phyloP scores from a whole-genome alignment of 2,888 invertebrate species.

The Drosophila cyrtoloma region DNA sequence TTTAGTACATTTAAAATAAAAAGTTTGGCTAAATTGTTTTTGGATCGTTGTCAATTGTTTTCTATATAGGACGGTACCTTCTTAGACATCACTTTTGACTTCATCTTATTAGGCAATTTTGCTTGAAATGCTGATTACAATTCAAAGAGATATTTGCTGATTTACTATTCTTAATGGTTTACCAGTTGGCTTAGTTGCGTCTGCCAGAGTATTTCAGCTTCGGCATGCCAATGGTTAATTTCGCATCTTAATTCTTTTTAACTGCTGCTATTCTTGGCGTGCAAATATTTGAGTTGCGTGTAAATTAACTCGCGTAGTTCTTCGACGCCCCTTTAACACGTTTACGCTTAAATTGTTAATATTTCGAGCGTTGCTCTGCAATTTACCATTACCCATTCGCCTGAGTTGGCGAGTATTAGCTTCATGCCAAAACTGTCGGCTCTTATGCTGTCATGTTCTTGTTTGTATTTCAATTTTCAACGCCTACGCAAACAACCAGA shows the following conservation, averaged over 20 bases:
- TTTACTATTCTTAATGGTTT: not conserved
- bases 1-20: not conserved
- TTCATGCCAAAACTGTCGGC: conserved; percentile 30
- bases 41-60: not conserved
- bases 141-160: not conserved
- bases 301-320: conserved; percentile 75
- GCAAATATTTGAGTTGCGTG: conserved; percentile 78
- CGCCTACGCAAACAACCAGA: conserved; percentile 69
- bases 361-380: conserved; percentile 55
- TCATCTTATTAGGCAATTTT: not conserved
- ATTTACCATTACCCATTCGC: conserved; percentile 24
- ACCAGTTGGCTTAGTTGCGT: not conserved
- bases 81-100: not conserved
- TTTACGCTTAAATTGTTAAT: conserved; percentile 75
- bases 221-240: conserved; percentile 1
- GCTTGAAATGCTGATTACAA: not conserved
- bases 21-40: not conserved
- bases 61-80: not conserved
- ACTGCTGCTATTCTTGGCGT: conserved; percentile 51
- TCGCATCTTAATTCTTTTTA: conserved; percentile 56
- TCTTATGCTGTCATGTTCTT: conserved; percentile 45
- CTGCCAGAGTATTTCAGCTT: conserved; percentile 24
- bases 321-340: conserved; percentile 69
- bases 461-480: conserved; percentile 76
- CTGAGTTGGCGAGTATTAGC: conserved; percentile 17